A percentile compares a stretch with the other conserved stretches of the same genome.
These are phyloP conservation scores for Ptychadena robeensis DNA, from an alignment of 2,797 vertebrate species.

Conservation along the genomic window DNA sequence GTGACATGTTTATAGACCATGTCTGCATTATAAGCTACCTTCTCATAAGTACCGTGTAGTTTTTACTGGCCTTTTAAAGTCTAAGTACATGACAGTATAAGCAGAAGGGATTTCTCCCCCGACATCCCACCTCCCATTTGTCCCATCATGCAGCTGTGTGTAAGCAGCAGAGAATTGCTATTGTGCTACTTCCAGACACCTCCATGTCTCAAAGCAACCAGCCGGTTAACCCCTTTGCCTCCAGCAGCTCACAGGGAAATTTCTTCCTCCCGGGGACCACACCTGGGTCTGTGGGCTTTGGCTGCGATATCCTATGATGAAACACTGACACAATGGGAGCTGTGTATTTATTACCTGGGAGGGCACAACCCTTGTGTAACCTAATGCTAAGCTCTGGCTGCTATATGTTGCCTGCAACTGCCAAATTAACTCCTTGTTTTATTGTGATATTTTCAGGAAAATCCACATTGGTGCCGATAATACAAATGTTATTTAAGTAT, in stretches of 20 bases:
- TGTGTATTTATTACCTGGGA: conserved; percentile 53
- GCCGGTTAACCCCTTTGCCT: neutral
- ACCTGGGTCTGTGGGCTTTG: conserved; percentile 21
- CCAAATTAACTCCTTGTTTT: too few species aligned
- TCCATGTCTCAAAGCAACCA: neutral
- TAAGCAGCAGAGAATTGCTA: neutral
- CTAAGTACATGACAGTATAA: too few species aligned
- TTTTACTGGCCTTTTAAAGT: too few species aligned
- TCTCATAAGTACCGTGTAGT: too few species aligned
- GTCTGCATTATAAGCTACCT: too few species aligned
- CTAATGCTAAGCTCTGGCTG: conserved; percentile 5
- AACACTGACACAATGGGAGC: conserved; percentile 23
- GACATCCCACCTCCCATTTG: neutral
- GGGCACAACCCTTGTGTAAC: conserved; percentile 14
- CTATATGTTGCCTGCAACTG: neutral
- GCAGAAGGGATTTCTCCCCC: neutral
- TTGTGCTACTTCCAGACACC: neutral
- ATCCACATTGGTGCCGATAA: too few species aligned
- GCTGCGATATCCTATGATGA: conserved; percentile 8
- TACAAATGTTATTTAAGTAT: too few species aligned
- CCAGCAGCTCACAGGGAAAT: neutral
- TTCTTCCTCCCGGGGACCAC: conserved; percentile 5
- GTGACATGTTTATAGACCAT: too few species aligned
- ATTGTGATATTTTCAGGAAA: too few species aligned
- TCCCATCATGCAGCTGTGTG: neutral